Evolutionary conservation across 2,113 vertebrate species (phyloP).

Genomic region (Melierax canorus): DNA sequence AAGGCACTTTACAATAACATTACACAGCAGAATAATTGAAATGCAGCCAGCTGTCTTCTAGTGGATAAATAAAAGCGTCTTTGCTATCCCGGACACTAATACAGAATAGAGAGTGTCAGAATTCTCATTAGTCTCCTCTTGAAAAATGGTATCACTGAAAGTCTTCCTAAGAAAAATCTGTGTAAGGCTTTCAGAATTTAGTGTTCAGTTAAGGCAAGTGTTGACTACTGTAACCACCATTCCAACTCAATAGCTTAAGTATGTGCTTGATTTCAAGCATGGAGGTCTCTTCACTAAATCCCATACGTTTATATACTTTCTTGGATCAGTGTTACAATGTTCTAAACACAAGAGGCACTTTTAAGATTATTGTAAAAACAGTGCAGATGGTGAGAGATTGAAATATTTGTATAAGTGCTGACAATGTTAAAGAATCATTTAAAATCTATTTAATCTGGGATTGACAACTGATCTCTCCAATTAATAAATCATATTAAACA

Average conservation of each 20-base stretch:
- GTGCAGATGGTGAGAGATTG: not conserved
- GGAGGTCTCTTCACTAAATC: not conserved
- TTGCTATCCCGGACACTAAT: not conserved
- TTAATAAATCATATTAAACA: not conserved
- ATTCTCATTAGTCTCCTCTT: not conserved
- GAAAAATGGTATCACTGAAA: not conserved
- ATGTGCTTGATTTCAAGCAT: not conserved
- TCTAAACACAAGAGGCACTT: not conserved
- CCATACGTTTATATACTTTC: not conserved
- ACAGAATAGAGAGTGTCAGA: not conserved
- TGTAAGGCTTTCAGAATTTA: not conserved
- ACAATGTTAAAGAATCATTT: not conserved
- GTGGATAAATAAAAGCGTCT: conserved; percentile 12
- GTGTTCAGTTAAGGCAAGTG: not conserved
- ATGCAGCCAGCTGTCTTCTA: conserved; percentile 38
- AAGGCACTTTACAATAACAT: conserved; percentile 37
- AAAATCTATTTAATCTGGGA: not conserved
- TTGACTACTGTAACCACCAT: not conserved
- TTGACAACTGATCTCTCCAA: not conserved
- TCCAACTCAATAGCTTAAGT: not conserved
- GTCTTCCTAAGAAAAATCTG: not conserved
- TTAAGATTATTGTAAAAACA: not conserved
- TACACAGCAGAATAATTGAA: conserved; percentile 47
- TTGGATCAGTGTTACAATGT: not conserved
- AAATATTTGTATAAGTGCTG: not conserved